Base-by-base conservation (phyloP, 2,797 vertebrate genomes). In the Molossus molossus region DNA sequence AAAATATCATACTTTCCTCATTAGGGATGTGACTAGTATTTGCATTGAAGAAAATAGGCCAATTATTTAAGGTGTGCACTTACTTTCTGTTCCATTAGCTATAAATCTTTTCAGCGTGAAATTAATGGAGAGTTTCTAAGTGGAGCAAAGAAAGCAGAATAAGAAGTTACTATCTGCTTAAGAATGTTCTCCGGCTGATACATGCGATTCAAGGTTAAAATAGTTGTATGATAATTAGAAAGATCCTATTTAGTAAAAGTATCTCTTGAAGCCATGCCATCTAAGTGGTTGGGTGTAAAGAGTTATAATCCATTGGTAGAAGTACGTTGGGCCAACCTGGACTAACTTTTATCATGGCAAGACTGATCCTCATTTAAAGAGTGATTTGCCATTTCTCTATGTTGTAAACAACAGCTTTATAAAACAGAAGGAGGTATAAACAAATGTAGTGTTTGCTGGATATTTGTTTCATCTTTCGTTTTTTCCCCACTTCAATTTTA, bases 91-190 rank as follows among this genome's bases (percentile, higher is more conserved):
- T 70, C 27, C 33, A 53, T 96, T 79, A 67, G 6, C 53, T 89
- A 10, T 95, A 89, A 89, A 64, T 90, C 64, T 88, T 97, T 81
- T 62, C 40, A 83, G 79, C 27, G 60, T 76, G 20, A 91, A 92
- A 96, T 97, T 75, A 96, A 80, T 55, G 58, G 60, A 37, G 95
- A 76, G 37, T 58, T n/a, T 73, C 13, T 64, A 87, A 82, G 40
- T 88, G 60, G 40, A 29, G 45, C 79, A 76, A 65, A 48, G 40
- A 69, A 77, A 77, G 29, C 21, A 58, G 50, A 79, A 82, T 92
- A 91, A 96, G 85, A 82, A 96, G 45, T 92, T 93, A 85, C 73
- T 80, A 79, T 76, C 40, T 33, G 25, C 53, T 91, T 83, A 94
- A 94, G 55, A 90, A 62, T 80, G 92, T 90, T 25, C n/a, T 65